Conservation (phyloP, 2,113 vertebrate species). For the Forbesichthys agassizii region DNA sequence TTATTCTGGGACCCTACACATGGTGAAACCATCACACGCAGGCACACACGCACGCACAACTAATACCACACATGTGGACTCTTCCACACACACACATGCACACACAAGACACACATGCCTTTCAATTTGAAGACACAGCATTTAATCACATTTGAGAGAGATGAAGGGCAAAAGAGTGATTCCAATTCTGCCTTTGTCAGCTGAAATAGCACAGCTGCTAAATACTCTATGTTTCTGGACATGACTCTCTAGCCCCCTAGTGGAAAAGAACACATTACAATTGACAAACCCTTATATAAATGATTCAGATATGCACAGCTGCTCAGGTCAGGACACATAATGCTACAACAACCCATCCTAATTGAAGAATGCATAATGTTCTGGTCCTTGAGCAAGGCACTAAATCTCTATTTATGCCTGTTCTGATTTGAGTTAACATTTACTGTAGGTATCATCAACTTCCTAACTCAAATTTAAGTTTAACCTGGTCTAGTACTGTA, state of each 20-base stretch:
- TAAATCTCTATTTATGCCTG: neutral
- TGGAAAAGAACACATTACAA: no score
- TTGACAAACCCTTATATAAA: no score
- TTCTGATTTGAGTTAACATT: neutral
- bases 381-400: neutral
- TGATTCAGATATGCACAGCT: no score
- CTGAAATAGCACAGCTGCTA: no score
- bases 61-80: constrained; percentile 26
- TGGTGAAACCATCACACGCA: constrained; percentile 67
- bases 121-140: constrained; percentile 48
- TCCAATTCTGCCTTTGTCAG: neutral
- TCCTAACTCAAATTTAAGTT: no score
- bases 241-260: no score
- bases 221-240: no score
- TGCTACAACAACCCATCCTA: no score
- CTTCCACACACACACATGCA: neutral
- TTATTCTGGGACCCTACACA: constrained; percentile 59
- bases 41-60: constrained; percentile 7
- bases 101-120: constrained; percentile 1
- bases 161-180: neutral
- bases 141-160: constrained; percentile 51
- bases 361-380: no score
- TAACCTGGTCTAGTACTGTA: neutral
- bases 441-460: no score
- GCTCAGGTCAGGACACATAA: no score